Conservation (phyloP, 2,113 vertebrate species). For the Micronycteris hirsuta region DNA sequence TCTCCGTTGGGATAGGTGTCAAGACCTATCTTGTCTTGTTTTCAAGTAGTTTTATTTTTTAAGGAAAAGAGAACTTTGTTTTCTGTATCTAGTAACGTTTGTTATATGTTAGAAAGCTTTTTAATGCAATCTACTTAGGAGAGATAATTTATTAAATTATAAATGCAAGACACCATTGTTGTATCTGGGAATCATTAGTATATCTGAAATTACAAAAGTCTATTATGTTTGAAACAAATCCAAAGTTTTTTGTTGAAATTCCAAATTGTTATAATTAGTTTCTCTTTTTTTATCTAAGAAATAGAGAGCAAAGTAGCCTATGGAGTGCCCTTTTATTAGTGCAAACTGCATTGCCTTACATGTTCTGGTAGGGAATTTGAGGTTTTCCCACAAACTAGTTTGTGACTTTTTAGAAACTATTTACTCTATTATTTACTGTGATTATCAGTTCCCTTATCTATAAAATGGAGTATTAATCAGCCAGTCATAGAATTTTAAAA, state of each 20-base stretch:
- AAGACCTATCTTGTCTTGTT: neutral
- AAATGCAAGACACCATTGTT: neutral
- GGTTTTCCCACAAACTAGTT: neutral
- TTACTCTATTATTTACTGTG: neutral
- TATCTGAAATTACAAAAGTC: neutral
- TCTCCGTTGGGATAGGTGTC: neutral
- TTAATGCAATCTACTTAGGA: neutral
- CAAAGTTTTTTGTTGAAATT: neutral
- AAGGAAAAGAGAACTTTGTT: neutral
- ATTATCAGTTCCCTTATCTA: neutral
- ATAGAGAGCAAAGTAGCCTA: neutral
- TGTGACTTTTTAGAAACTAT: neutral
- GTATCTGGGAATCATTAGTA: neutral
- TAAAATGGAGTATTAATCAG: neutral
- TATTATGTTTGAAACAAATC: neutral
- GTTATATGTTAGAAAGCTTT: neutral
- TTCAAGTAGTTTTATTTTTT: slow-evolving; percentile 4
- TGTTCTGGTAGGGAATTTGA: neutral
- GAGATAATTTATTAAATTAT: neutral
- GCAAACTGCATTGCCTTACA: neutral
- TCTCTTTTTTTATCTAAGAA: neutral
- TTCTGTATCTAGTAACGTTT: neutral
- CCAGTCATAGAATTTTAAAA: neutral
- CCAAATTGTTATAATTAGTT: neutral
- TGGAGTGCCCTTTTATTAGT: neutral